Conservation (phyloP, 1,140 invertebrate genomes). For the Bursaphelenchus mucronatus region DNA sequence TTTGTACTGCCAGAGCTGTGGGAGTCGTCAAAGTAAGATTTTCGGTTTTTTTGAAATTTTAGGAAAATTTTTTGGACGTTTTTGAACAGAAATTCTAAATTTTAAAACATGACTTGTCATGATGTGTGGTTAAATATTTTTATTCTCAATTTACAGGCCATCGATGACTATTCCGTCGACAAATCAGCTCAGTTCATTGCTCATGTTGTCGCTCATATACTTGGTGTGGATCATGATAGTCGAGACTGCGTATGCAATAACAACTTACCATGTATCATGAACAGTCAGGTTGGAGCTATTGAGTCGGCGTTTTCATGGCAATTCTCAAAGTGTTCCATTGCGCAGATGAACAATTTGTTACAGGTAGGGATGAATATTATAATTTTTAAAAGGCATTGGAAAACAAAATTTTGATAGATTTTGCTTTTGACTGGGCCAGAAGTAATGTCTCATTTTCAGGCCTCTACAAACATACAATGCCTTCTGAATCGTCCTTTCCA, state of each 20-base stretch:
- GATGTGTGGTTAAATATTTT: neutral
- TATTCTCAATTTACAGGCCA: constrained; percentile 37
- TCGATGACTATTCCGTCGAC: constrained; percentile 46
- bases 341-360: constrained; percentile 51
- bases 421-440: too few species aligned
- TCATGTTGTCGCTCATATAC: constrained; percentile 53
- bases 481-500: constrained; percentile 56
- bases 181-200: constrained; percentile 45
- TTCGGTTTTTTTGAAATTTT: neutral
- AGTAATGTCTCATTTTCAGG: too few species aligned
- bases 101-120: neutral
- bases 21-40: constrained; percentile 51
- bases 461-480: constrained; percentile 47
- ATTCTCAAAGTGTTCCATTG: constrained; percentile 56
- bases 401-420: too few species aligned
- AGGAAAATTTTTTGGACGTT: neutral
- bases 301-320: constrained; percentile 54
- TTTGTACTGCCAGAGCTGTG: constrained; percentile 54
- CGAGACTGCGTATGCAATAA: constrained; percentile 46
- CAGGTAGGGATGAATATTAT: constrained; percentile 28
- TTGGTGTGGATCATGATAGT: constrained; percentile 59
- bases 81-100: constrained; percentile 1
- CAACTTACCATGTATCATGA: constrained; percentile 52
- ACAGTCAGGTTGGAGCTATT: constrained; percentile 37
- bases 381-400: too few species aligned